Percentiles rank a stretch among this genome's conserved stretches.
Conservation (phyloP, 2,888 invertebrate genomes). For the Parapristionchus giblindavisi region DNA sequence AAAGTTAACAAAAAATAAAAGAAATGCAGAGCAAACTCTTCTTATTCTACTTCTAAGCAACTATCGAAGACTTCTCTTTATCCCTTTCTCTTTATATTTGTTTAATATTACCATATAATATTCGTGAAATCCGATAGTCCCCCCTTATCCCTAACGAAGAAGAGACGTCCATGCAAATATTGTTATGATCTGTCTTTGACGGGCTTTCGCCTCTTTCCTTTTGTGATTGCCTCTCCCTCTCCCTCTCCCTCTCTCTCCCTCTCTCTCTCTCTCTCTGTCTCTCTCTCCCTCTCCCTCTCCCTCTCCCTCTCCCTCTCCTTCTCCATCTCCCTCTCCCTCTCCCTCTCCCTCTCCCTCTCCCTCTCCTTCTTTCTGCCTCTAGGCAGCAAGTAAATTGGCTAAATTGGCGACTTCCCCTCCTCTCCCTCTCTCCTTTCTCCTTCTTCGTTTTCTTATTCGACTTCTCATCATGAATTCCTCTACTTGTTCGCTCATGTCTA, state of each 20-base stretch:
- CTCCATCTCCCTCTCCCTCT: not conserved
- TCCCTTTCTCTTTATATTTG: too few species aligned
- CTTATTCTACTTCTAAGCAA: too few species aligned
- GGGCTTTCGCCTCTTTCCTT: too few species aligned
- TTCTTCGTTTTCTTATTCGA: not conserved
- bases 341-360: not conserved
- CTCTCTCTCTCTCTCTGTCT: not conserved
- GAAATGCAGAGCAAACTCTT: too few species aligned
- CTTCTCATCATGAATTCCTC: conserved; percentile 6
- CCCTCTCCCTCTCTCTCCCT: not conserved
- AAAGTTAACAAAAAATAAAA: too few species aligned
- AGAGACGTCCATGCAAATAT: too few species aligned
- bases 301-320: not conserved
- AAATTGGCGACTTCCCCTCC: conserved; percentile 37
- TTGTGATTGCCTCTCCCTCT: conserved; percentile 15
- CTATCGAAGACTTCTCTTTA: too few species aligned
- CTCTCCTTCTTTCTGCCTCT: conserved; percentile 19
- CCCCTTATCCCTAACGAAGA: too few species aligned
- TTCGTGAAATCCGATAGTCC: too few species aligned
- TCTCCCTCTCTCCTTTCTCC: not conserved
- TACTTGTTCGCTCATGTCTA: not conserved
- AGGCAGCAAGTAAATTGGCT: conserved; percentile 26
- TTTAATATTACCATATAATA: too few species aligned
- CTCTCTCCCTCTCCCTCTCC: not conserved
- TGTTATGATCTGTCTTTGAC: too few species aligned